Conservation (phyloP, 2,113 vertebrate species). For the Eupsittula cactorum region DNA sequence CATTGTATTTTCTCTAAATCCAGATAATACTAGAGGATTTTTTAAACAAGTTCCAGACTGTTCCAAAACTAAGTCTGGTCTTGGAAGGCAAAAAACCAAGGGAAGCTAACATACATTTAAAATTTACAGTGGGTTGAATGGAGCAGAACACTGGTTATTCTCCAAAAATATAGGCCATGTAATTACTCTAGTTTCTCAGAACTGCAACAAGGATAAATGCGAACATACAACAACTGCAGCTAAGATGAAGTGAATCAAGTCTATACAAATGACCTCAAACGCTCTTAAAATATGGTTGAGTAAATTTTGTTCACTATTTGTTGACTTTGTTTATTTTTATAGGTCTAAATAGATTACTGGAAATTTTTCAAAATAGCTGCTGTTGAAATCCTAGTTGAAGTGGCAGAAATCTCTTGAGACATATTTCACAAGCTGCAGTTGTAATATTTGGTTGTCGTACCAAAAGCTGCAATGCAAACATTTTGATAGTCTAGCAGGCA, state of each 20-base stretch:
- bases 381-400: neutral
- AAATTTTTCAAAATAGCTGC: neutral
- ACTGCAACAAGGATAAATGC: neutral
- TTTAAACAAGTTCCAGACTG: neutral
- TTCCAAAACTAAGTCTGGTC: neutral
- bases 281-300: neutral
- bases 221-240: neutral
- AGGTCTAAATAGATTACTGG: neutral
- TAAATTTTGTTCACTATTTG: neutral
- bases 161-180: neutral
- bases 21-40: neutral
- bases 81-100: neutral
- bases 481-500: neutral
- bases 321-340: neutral
- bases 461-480: neutral
- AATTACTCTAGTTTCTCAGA: neutral
- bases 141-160: neutral
- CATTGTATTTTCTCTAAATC: neutral
- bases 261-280: neutral
- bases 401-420: neutral
- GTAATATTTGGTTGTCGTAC: neutral
- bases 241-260: neutral
- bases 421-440: neutral
- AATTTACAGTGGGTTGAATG: neutral
- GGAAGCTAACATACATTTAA: neutral